Evolutionary conservation across 2,888 invertebrate genomes (phyloP).

Genomic region (Caenorhabditis angaria): DNA sequence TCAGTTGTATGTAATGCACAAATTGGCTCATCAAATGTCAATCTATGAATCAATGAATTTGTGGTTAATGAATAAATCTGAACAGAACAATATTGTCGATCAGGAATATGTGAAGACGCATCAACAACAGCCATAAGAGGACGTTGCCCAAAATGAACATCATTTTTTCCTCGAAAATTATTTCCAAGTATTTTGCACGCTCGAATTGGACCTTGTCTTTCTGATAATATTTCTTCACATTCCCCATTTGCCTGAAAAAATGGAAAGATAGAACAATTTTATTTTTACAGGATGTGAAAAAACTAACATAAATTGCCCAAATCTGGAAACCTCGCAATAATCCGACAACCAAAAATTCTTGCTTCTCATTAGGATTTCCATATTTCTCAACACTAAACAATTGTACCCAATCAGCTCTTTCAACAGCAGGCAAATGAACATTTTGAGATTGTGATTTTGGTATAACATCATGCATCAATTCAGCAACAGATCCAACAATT

Average conservation of each 20-base stretch:
- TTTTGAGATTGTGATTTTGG: conserved; percentile 52
- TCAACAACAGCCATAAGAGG: conserved; percentile 69
- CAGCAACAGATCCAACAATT: conserved; percentile 16
- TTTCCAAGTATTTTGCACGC: conserved; percentile 78
- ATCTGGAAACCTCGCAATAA: conserved; percentile 84
- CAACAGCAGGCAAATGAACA: conserved; percentile 15
- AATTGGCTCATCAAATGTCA: conserved; percentile 73
- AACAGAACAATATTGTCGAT: conserved; percentile 73
- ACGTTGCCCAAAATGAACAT: conserved; percentile 28
- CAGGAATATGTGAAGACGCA: conserved; percentile 53
- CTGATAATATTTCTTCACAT: conserved; percentile 91
- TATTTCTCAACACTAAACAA: conserved; percentile 46
- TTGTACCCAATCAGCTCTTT: conserved; percentile 61
- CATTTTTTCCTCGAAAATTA: conserved; percentile 23
- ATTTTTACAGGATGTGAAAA: conserved; percentile 1
- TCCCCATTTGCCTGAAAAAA: conserved; percentile 84
- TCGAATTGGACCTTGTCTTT: conserved; percentile 88
- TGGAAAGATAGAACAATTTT: not conserved
- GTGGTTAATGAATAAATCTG: conserved; percentile 73
- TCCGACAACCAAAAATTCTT: conserved; percentile 87
- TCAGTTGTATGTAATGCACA: conserved; percentile 72
- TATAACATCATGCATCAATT: conserved; percentile 58
- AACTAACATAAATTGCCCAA: conserved; percentile 74
- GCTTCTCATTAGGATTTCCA: conserved; percentile 77
- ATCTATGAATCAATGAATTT: conserved; percentile 73